phyloP scores from a whole-genome alignment of 2,113 vertebrate genomes.

The Paramisgurnus dabryanus region DNA sequence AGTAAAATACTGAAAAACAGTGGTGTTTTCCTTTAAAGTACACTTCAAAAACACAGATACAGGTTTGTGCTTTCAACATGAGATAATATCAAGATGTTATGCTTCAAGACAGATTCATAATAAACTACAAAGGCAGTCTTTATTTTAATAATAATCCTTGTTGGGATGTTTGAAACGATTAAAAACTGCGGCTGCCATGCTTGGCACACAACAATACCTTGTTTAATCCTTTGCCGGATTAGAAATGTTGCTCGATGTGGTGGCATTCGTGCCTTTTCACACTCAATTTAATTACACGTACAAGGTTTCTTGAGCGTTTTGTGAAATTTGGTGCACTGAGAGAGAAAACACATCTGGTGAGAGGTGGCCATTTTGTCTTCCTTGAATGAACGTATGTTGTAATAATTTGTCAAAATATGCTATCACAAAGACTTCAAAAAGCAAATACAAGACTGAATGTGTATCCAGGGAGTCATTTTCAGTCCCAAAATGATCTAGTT shows the following conservation, averaged over 20 bases:
- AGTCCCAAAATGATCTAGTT: conserved; percentile 11
- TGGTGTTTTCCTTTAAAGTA: too few relatives aligned
- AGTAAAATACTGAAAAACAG: too few relatives aligned
- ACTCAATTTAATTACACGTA: conserved; percentile 57
- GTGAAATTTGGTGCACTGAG: neutral
- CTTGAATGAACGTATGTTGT: neutral
- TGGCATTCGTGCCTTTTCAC: conserved; percentile 57
- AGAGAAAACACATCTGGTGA: neutral
- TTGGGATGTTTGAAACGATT: conserved; percentile 64
- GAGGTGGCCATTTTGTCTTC: neutral
- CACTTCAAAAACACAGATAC: too few relatives aligned
- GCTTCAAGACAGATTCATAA: neutral
- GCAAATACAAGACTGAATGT: neutral
- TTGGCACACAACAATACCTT: conserved; percentile 61
- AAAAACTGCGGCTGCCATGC: conserved; percentile 51
- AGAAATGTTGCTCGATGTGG: conserved; percentile 57
- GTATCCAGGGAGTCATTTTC: conserved; percentile 4
- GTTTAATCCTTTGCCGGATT: conserved; percentile 60
- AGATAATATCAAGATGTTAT: neutral
- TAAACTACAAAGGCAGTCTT: conserved; percentile 15
- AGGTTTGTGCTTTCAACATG: neutral
- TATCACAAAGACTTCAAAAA: neutral
- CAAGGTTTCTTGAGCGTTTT: conserved; percentile 40
- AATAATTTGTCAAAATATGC: neutral
- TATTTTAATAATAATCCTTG: conserved; percentile 53